phyloP scores from a whole-genome alignment of 37 sponge, comb jelly and placozoan genomes.

The Trichoplax adhaerens region DNA sequence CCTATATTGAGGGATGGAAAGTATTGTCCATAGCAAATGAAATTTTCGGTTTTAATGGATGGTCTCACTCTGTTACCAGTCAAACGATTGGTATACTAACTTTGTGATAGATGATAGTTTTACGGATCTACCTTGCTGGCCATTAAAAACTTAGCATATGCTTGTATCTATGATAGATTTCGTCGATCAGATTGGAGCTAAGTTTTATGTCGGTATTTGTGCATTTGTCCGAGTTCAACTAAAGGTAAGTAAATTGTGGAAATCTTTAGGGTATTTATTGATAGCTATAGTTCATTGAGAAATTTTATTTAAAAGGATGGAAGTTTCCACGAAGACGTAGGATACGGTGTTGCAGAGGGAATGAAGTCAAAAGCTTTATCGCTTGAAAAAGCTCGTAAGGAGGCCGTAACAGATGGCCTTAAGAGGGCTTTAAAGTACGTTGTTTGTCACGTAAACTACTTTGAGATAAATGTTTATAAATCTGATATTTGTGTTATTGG shows the following conservation, averaged over 20 bases:
- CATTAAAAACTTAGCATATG: neutral
- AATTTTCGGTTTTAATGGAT: constrained; percentile 72
- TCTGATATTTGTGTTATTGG: too few species aligned
- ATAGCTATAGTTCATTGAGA: neutral
- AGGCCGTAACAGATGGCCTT: constrained; percentile 71
- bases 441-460: neutral
- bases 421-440: constrained; percentile 53
- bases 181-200: constrained; percentile 38
- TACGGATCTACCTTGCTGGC: too few species aligned
- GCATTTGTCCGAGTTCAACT: constrained; percentile 46
- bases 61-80: constrained; percentile 63
- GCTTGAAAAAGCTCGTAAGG: constrained; percentile 65
- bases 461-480: too few species aligned
- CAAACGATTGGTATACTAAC: constrained; percentile 32
- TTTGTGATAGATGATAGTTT: too few species aligned
- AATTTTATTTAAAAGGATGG: constrained; percentile 16
- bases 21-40: constrained; percentile 54
- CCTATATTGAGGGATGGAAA: constrained; percentile 57
- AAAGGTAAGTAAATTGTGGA: constrained; percentile 7
- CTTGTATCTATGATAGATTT: constrained; percentile 19
- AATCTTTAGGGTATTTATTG: neutral
- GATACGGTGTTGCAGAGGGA: constrained; percentile 63
- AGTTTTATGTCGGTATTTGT: constrained; percentile 42
- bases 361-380: constrained; percentile 69
- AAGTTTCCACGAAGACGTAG: constrained; percentile 56